Percentiles rank a stretch among this genome's conserved stretches.
phyloP scores from a whole-genome alignment of 2,797 vertebrate species.

The Fistularia tabacaria region DNA sequence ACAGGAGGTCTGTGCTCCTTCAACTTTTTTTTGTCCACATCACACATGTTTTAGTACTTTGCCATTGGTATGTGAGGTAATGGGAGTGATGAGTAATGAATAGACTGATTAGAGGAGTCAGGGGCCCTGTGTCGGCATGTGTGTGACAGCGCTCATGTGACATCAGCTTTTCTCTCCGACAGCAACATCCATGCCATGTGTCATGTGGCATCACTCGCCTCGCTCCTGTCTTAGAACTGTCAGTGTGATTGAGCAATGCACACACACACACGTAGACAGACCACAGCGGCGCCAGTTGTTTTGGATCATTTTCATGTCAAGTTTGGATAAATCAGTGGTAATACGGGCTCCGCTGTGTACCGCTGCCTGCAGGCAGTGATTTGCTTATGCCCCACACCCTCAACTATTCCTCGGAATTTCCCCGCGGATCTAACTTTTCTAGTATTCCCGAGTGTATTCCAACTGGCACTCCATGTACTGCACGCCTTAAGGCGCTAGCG shows the following conservation, averaged over 20 bases:
- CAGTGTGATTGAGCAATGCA: slow-evolving; percentile 6
- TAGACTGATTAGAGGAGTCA: slow-evolving; percentile 30
- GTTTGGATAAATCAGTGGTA: slow-evolving; percentile 45
- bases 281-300: slow-evolving; percentile 50
- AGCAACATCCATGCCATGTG: slow-evolving; percentile 7
- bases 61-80: slow-evolving; percentile 32
- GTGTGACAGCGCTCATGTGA: slow-evolving; percentile 39
- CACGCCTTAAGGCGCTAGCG: too few species aligned
- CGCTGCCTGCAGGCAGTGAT: slow-evolving; percentile 32
- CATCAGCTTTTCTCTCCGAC: slow-evolving; percentile 32
- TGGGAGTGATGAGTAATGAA: slow-evolving; percentile 49
- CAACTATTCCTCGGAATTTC: slow-evolving; percentile 30
- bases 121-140: slow-evolving; percentile 12
- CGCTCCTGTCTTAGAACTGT: slow-evolving; percentile 12
- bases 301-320: slow-evolving; percentile 49
- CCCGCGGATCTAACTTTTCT: slow-evolving; percentile 9
- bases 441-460: slow-evolving; percentile 5
- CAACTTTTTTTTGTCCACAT: slow-evolving; percentile 2
- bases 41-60: slow-evolving; percentile 13
- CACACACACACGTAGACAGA: slow-evolving; percentile 20
- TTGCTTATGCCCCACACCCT: slow-evolving; percentile 30
- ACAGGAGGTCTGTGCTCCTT: slow-evolving; percentile 2
- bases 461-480: slow-evolving; percentile 11
- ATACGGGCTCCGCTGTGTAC: slow-evolving; percentile 25
- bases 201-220: slow-evolving; percentile 26